Percentiles rank a stretch among this genome's conserved stretches.
Evolutionary conservation across 1,140 invertebrate species (phyloP).

Genomic region (Camponotus floridanus): DNA sequence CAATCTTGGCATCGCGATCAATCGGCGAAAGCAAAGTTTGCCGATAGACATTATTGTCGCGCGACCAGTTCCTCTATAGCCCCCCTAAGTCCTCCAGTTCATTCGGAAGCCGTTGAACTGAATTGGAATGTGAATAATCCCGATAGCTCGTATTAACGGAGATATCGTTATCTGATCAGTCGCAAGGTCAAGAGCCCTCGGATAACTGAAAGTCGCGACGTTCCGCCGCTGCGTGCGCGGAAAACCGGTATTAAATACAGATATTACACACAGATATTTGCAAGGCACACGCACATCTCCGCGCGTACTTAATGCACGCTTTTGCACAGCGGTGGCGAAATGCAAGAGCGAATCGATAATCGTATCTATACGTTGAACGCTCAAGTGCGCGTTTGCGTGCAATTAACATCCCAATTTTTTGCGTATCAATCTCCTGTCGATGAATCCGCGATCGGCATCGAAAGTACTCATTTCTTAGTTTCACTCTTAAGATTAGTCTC

Average conservation of each 20-base stretch:
- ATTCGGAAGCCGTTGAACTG: constrained; percentile 5
- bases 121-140: constrained; percentile 2
- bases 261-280: neutral
- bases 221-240: neutral
- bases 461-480: neutral
- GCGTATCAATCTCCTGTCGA: constrained; percentile 13
- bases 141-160: constrained; percentile 23
- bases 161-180: constrained; percentile 44
- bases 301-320: neutral
- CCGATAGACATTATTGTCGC: neutral
- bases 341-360: constrained; percentile 3
- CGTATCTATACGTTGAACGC: neutral
- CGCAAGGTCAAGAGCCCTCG: neutral
- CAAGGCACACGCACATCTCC: neutral
- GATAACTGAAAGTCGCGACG: constrained; percentile 5
- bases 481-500: neutral
- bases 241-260: constrained; percentile 34
- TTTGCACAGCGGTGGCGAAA: constrained; percentile 14
- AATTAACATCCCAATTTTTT: constrained; percentile 27
- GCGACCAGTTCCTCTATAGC: neutral
- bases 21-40: neutral
- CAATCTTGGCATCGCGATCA: neutral
- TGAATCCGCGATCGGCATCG: neutral
- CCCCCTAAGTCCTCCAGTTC: neutral
- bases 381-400: neutral